Base-by-base conservation (phyloP, 2,888 invertebrate genomes). In the Molorchus minor region DNA sequence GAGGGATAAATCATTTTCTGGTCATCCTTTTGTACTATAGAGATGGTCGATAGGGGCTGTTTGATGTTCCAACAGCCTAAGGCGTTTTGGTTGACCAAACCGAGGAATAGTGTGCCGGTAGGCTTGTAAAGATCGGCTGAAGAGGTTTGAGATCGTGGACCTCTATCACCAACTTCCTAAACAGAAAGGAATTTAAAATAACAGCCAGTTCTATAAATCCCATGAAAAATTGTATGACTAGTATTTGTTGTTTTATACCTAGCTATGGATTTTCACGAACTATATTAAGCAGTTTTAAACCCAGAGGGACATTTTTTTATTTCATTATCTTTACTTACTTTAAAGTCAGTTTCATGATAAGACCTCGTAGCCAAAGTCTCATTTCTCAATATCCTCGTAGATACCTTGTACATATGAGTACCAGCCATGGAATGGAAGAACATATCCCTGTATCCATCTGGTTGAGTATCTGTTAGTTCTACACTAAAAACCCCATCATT, bases 381-480 rank as follows among this genome's bases (percentile, higher is more conserved):
- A 77, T 87, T 80, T 73, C 84, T 81, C 17, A 90, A 67, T 2
- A 89, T 80, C 21, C 83, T 83, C 0, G 90, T 90, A 13, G 88
- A 87, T 0, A 92, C 90, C 0, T 82, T 79, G 75, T 90, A 92
- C 79, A 92, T 88, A 55, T 88, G 84, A 5, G 83, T 86, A 67
- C 91, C 88, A 40, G 90, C 86, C 86, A 93, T 85, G 0, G 93
- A 84, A 74, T 93, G 93, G 83, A 93, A 93, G 80, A 87, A 91
- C 0, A 89, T 85, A 0, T 83, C 84, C 47, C 87, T 84, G 70
- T 82, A 86, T 10, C 87, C 86, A 65, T 87, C 84, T 0, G 71
- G 29, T 1, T 80, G 77, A 0, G 79, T 74, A 0, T 84, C 82
- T 0, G 87, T 85, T 10, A 91, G 71, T 0, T 88, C 87, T 1